These are phyloP conservation scores for Ambastaia sidthimunki DNA, from an alignment of 2,797 vertebrate genomes.

Conservation along the genomic window DNA sequence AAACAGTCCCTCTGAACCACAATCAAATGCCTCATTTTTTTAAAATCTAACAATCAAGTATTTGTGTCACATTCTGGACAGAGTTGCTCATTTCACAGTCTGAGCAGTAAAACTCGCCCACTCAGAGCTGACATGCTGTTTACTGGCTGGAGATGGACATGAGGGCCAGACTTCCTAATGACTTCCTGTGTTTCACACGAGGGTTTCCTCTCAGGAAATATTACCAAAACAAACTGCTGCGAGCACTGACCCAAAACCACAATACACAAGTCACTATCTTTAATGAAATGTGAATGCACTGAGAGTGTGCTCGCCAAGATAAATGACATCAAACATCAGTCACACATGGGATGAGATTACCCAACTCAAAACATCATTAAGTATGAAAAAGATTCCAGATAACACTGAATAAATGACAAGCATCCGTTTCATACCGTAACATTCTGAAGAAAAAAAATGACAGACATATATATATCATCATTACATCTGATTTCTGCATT, in stretches of 20 bases:
- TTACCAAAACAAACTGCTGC: conserved; percentile 75
- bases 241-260: conserved; percentile 69
- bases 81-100: conserved; percentile 73
- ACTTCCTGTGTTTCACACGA: conserved; percentile 92
- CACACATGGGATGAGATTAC: conserved; percentile 1
- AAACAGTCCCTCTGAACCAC: background rate
- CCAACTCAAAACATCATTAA: conserved; percentile 11
- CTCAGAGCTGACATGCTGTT: conserved; percentile 66
- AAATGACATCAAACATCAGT: background rate
- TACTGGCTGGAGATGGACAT: conserved; percentile 74
- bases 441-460: too few relatives aligned
- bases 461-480: background rate
- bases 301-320: background rate
- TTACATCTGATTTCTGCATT: background rate
- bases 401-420: background rate
- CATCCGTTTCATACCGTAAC: background rate
- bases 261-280: conserved; percentile 55
- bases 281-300: conserved; percentile 62
- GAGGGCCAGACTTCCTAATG: conserved; percentile 83
- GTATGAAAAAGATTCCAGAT: conserved; percentile 2
- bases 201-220: conserved; percentile 91
- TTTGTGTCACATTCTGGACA: background rate
- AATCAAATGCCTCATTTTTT: background rate
- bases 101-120: conserved; percentile 69
- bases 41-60: conserved; percentile 36